A percentile compares a stretch with the other conserved stretches of the same genome.
Conservation (phyloP, 2,888 invertebrate genomes). For the Athripsodes cinereus region DNA sequence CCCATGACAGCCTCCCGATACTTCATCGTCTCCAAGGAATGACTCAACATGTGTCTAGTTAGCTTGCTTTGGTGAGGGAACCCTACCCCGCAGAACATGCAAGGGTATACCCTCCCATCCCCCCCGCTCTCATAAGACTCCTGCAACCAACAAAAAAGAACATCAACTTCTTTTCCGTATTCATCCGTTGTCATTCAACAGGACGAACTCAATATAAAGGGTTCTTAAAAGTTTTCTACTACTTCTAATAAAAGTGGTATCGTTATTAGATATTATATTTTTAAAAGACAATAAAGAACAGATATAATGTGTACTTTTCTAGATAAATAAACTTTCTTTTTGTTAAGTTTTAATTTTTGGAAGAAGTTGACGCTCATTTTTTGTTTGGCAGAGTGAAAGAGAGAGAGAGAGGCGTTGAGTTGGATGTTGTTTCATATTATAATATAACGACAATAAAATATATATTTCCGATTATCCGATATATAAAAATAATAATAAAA, state of each 20-base stretch:
- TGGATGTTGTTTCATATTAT: conserved; percentile 4
- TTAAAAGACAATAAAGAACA: conserved; percentile 37
- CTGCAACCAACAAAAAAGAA: conserved; percentile 86
- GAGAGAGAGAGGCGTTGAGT: no score
- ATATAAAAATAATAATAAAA: neutral
- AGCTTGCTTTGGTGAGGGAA: conserved; percentile 89
- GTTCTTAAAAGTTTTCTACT: conserved; percentile 9
- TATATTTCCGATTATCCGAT: no score
- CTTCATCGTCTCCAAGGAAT: conserved; percentile 82
- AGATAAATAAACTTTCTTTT: neutral
- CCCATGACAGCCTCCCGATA: conserved; percentile 65
- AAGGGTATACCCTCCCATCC: conserved; percentile 62
- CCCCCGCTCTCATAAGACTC: conserved; percentile 66
- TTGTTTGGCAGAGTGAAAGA: conserved; percentile 68
- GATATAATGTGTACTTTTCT: conserved; percentile 10
- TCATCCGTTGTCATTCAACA: conserved; percentile 1
- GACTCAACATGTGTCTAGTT: conserved; percentile 83
- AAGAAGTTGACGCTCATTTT: conserved; percentile 89
- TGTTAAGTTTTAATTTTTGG: neutral
- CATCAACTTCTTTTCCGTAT: conserved; percentile 81
- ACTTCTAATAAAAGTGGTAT: conserved; percentile 5
- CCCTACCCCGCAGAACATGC: conserved; percentile 85
- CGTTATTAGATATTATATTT: conserved; percentile 14
- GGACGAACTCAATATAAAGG: conserved; percentile 11
- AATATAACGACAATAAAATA: no score